Conservation (phyloP, 2,888 invertebrate species). For the Rosalia funebris region DNA sequence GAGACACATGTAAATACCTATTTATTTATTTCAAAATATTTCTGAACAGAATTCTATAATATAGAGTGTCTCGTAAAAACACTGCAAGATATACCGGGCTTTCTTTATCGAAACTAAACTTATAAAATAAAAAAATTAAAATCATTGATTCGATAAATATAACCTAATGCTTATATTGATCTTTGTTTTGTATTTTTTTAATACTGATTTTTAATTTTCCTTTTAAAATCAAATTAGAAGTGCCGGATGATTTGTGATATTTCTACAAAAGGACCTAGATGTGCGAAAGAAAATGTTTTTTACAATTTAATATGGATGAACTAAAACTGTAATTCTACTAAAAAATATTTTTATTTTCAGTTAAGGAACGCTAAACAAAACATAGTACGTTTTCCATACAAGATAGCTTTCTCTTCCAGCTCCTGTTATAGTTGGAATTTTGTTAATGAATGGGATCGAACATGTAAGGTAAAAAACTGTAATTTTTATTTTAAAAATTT, state of each 20-base stretch:
- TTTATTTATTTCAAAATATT: too few species aligned
- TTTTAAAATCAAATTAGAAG: not conserved
- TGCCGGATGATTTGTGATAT: not conserved
- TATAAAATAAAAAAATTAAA: too few species aligned
- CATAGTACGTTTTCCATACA: not conserved
- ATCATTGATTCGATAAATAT: too few species aligned
- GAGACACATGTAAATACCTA: too few species aligned
- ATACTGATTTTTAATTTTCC: not conserved
- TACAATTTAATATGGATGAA: too few species aligned
- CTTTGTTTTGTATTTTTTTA: not conserved
- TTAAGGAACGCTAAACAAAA: not conserved
- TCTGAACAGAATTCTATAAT: too few species aligned
- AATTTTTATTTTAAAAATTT: not conserved
- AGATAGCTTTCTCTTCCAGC: not conserved
- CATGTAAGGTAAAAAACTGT: slow-evolving; percentile 7
- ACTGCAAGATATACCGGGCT: too few species aligned
- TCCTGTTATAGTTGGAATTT: slow-evolving; percentile 6
- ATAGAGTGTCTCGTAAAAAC: too few species aligned
- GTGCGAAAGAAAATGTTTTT: not conserved
- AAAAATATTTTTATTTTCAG: not conserved
- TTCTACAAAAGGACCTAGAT: not conserved
- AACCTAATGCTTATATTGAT: not conserved
- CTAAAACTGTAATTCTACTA: too few species aligned
- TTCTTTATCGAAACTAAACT: too few species aligned
- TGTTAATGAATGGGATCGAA: not conserved